Percentiles rank a stretch among this genome's conserved stretches.
These are phyloP conservation scores for Dorcus parallelipipedus DNA, from an alignment of 2,888 invertebrate genomes.

Conservation along the genomic window DNA sequence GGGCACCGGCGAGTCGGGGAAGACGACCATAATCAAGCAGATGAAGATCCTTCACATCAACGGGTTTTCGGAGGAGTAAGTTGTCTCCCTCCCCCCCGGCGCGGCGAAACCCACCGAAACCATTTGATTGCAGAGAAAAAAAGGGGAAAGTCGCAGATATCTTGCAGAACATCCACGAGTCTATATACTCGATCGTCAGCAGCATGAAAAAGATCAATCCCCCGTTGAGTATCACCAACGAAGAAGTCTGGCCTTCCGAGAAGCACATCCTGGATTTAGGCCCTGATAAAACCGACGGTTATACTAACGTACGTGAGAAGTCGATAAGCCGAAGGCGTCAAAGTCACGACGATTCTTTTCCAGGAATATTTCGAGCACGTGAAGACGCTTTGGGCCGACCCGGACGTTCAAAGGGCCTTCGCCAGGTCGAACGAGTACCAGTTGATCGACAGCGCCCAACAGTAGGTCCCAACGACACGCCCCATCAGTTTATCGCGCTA, in stretches of 20 bases:
- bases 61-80: conserved; percentile 71
- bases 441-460: conserved; percentile 76
- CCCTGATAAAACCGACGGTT: conserved; percentile 52
- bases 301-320: conserved; percentile 57
- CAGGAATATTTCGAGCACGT: conserved; percentile 74
- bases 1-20: conserved; percentile 78
- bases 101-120: background rate
- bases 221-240: conserved; percentile 52
- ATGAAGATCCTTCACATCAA: conserved; percentile 82
- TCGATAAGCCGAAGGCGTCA: background rate
- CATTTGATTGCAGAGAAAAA: conserved; percentile 57
- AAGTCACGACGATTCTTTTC: conserved; percentile 27
- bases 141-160: conserved; percentile 65
- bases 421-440: conserved; percentile 73
- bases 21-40: conserved; percentile 83
- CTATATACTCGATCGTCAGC: conserved; percentile 63
- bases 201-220: conserved; percentile 53
- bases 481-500: background rate
- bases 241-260: conserved; percentile 49
- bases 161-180: conserved; percentile 70
- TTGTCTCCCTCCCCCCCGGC: background rate
- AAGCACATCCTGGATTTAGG: conserved; percentile 56
- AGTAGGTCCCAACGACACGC: conserved; percentile 58
- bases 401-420: conserved; percentile 67
- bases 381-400: conserved; percentile 65